Evolutionary conservation across 2,797 vertebrate species (phyloP).

Genomic region (Otus scops): DNA sequence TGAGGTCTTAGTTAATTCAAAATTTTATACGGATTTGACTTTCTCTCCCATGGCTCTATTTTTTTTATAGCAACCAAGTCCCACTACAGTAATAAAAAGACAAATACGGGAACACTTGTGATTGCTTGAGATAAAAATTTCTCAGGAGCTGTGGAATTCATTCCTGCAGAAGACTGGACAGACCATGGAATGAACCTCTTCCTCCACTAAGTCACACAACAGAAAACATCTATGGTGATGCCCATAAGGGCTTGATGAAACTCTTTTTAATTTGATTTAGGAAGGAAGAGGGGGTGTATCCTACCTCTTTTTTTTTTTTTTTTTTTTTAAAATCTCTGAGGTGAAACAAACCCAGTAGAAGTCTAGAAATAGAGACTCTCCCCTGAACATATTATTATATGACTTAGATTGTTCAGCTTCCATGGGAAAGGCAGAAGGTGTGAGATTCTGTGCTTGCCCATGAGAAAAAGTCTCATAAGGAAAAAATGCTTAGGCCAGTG

Average conservation of each 20-base stretch:
- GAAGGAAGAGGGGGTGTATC: background rate
- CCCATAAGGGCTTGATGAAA: background rate
- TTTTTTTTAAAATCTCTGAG: background rate
- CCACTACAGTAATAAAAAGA: background rate
- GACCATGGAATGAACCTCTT: background rate
- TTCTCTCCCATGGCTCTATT: background rate
- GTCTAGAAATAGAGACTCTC: background rate
- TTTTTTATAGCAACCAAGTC: background rate
- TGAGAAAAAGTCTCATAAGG: background rate
- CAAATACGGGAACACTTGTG: background rate
- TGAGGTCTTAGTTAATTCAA: background rate
- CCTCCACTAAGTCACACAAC: background rate
- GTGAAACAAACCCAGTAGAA: background rate
- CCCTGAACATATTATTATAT: rapidly evolving
- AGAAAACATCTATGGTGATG: background rate
- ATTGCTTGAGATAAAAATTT: background rate
- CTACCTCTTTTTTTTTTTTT: background rate
- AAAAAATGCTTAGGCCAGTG: background rate
- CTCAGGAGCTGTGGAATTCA: background rate
- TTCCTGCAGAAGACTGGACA: background rate
- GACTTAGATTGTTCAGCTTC: background rate
- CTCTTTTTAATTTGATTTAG: background rate
- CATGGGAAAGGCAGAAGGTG: background rate
- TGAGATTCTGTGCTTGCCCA: background rate
- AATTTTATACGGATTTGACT: background rate